These are phyloP conservation scores for Benthosema pterotum DNA, from an alignment of 2,797 vertebrate genomes.

Conservation along the genomic window DNA sequence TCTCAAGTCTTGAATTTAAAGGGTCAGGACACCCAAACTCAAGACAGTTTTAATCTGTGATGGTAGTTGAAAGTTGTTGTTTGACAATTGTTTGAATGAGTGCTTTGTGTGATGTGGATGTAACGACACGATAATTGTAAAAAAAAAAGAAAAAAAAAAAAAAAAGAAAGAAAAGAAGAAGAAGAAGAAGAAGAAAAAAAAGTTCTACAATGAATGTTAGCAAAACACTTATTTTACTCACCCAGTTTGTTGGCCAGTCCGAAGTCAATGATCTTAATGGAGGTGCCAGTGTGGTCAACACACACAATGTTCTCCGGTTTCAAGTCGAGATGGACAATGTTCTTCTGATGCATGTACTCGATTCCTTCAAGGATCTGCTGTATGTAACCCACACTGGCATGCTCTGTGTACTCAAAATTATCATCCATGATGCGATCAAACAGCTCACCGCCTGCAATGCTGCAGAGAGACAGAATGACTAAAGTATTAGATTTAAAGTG, in stretches of 20 bases:
- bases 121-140: no score
- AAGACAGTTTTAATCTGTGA: no score
- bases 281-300: constrained; percentile 76
- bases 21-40: no score
- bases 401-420: constrained; percentile 87
- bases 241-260: constrained; percentile 85
- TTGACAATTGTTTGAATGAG: no score
- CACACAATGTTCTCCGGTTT: constrained; percentile 93
- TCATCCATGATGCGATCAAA: constrained; percentile 90
- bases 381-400: constrained; percentile 81
- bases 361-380: constrained; percentile 87
- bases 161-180: no score
- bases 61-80: no score
- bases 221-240: constrained; percentile 47
- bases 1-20: no score
- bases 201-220: no score
- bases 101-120: no score
- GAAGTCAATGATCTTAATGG: constrained; percentile 89
- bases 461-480: constrained; percentile 44
- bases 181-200: no score
- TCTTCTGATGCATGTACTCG: constrained; percentile 84
- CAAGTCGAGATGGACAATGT: constrained; percentile 86
- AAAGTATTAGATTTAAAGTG: no score
- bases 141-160: no score
- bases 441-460: constrained; percentile 88